Conservation (phyloP, 2,888 invertebrate genomes). For the Amitus sp. region DNA sequence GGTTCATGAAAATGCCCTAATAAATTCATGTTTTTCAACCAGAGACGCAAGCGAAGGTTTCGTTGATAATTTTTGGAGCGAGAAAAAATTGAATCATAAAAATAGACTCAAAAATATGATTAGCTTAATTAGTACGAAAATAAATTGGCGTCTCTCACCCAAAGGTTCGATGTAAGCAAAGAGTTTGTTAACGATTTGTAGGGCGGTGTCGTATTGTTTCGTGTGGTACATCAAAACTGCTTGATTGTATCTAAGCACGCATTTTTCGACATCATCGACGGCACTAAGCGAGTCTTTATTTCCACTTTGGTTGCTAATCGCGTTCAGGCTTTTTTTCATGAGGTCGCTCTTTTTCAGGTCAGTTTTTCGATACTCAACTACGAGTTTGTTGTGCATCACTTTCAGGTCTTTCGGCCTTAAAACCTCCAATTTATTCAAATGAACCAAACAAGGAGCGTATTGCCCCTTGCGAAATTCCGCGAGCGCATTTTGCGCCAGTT, state of each 20-base stretch:
- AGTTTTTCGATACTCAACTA: slow-evolving; percentile 82
- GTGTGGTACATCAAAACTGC: slow-evolving; percentile 82
- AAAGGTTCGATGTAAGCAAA: slow-evolving; percentile 76
- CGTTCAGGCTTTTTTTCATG: slow-evolving; percentile 75
- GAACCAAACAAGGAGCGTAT: slow-evolving; percentile 71
- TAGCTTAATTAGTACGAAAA: too few relatives aligned
- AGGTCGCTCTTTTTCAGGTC: slow-evolving; percentile 79
- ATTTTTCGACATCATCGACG: slow-evolving; percentile 75
- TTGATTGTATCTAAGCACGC: slow-evolving; percentile 80
- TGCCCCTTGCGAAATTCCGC: slow-evolving; percentile 74
- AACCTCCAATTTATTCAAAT: slow-evolving; percentile 74
- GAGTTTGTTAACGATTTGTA: slow-evolving; percentile 71
- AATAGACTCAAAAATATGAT: too few relatives aligned
- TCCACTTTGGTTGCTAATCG: slow-evolving; percentile 69
- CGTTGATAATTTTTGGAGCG: too few relatives aligned
- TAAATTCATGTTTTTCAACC: too few relatives aligned
- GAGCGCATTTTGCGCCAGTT: slow-evolving; percentile 71
- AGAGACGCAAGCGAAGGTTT: too few relatives aligned
- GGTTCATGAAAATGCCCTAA: too few relatives aligned
- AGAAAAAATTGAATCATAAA: too few relatives aligned
- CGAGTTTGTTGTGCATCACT: slow-evolving; percentile 84
- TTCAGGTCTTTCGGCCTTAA: slow-evolving; percentile 75
- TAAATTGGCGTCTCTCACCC: slow-evolving; percentile 67
- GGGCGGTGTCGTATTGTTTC: slow-evolving; percentile 78
- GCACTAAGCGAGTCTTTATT: slow-evolving; percentile 65